A percentile compares a stretch with the other conserved stretches of the same genome.
phyloP scores from a whole-genome alignment of 2,888 invertebrate genomes.

The Hypselothyrea guttata region DNA sequence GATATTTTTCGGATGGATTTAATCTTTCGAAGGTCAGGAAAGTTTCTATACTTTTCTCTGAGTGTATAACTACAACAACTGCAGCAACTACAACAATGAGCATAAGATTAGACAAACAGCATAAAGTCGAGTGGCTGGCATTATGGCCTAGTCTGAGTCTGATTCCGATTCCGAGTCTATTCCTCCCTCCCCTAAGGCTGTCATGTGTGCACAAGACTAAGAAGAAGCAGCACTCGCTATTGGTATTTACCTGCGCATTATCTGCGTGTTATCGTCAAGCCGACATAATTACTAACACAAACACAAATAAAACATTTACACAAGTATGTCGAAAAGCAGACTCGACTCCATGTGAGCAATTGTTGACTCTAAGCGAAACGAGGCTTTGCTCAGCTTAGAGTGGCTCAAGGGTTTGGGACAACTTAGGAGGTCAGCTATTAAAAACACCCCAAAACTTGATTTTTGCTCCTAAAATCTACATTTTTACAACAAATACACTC shows the following conservation, averaged over 20 bases:
- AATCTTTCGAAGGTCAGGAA: no score
- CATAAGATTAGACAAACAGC: conserved; percentile 29
- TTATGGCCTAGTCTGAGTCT: conserved; percentile 29
- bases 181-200: background rate
- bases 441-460: no score
- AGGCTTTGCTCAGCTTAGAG: no score
- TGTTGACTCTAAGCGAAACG: no score
- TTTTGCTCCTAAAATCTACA: no score
- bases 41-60: no score
- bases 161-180: conserved; percentile 8
- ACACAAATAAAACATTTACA: conserved; percentile 73
- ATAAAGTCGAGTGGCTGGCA: conserved; percentile 40
- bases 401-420: no score
- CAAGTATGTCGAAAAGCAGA: conserved; percentile 68
- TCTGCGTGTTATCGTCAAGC: conserved; percentile 70
- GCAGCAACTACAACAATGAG: conserved; percentile 14
- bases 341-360: background rate
- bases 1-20: no score
- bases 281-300: conserved; percentile 75
- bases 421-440: no score
- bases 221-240: conserved; percentile 41
- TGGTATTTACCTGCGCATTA: conserved; percentile 73
- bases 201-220: conserved; percentile 17
- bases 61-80: conserved; percentile 8
- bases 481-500: no score